Conservation (phyloP, 1,140 invertebrate species). For the Aphis gossypii region DNA sequence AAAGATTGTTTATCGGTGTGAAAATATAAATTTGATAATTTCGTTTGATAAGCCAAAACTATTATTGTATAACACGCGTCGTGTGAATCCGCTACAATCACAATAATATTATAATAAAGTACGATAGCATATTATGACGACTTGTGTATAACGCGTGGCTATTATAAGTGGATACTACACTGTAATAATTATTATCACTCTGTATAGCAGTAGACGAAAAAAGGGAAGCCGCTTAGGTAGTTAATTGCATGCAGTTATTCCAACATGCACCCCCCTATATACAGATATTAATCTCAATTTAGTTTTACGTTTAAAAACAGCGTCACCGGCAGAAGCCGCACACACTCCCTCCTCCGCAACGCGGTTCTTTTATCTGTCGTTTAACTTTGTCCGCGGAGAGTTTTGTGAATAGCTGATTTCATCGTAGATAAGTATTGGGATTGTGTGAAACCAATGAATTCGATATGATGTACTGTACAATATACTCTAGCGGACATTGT, state of each 20-base stretch:
- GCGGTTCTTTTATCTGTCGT: slow-evolving; percentile 44
- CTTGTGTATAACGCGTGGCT: background rate
- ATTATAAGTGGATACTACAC: background rate
- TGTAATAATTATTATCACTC: slow-evolving; percentile 28
- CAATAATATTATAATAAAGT: background rate
- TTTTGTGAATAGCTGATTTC: slow-evolving; percentile 20
- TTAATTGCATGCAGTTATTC: slow-evolving; percentile 57
- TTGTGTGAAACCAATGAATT: slow-evolving; percentile 51
- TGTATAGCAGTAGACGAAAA: background rate
- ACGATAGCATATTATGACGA: background rate
- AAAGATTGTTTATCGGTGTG: background rate
- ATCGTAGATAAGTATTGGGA: background rate
- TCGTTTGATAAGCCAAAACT: background rate
- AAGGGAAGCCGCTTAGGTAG: slow-evolving; percentile 53
- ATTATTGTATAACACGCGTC: background rate
- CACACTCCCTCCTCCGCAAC: background rate
- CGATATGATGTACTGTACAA: background rate
- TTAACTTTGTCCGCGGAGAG: slow-evolving; percentile 45
- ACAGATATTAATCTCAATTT: slow-evolving; percentile 57
- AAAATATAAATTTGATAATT: background rate
- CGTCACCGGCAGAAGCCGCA: slow-evolving; percentile 53
- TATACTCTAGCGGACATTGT: background rate
- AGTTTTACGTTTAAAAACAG: slow-evolving; percentile 57
- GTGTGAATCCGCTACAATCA: background rate
- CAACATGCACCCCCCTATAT: slow-evolving; percentile 16